A percentile compares a stretch with the other conserved stretches of the same genome.
Conservation (phyloP, 2,888 invertebrate species). For the Orchesella flavescens region DNA sequence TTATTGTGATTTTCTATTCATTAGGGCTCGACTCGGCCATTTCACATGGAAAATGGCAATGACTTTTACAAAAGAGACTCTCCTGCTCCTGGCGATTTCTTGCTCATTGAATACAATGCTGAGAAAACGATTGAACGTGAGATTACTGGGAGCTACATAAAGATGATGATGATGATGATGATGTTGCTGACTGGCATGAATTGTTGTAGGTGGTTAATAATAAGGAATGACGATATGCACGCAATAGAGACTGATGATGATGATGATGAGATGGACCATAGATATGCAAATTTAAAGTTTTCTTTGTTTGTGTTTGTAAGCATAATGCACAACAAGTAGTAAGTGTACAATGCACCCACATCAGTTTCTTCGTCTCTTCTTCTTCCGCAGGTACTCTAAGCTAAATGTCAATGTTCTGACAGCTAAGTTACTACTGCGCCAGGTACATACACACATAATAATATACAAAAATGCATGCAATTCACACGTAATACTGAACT, state of each 20-base stretch:
- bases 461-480: constrained; percentile 1
- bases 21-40: no score
- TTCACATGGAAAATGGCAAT: constrained; percentile 36
- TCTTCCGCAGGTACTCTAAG: neutral
- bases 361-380: constrained; percentile 5
- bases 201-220: constrained; percentile 38
- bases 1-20: no score
- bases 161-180: constrained; percentile 10
- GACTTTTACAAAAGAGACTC: constrained; percentile 23
- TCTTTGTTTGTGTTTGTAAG: constrained; percentile 37
- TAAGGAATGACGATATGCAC: constrained; percentile 11
- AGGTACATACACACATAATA: neutral
- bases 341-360: neutral
- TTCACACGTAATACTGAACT: no score
- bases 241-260: constrained; percentile 14
- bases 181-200: constrained; percentile 6
- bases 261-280: constrained; percentile 17
- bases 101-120: constrained; percentile 32
- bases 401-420: constrained; percentile 51
- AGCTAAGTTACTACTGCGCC: neutral
- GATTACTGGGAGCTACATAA: constrained; percentile 27
- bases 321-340: neutral
- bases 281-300: constrained; percentile 31
- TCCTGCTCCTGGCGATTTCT: constrained; percentile 35
- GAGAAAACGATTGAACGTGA: constrained; percentile 29